A percentile compares a stretch with the other conserved stretches of the same genome.
phyloP scores from a whole-genome alignment of 1,140 invertebrate genomes.

The Sycophaga agraensis region DNA sequence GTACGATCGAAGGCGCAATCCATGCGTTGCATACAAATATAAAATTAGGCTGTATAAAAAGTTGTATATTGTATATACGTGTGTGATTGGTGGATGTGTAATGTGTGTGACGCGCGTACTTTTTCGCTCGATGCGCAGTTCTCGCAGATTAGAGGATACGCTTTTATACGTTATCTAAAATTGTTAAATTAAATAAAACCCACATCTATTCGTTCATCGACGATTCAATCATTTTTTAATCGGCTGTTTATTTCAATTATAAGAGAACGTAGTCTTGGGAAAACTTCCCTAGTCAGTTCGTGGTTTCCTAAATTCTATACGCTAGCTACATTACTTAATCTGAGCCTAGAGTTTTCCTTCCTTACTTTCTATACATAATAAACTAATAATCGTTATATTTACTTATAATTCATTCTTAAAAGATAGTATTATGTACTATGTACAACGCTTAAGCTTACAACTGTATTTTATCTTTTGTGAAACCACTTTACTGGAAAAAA shows the following conservation, averaged over 20 bases:
- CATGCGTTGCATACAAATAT: conserved; percentile 44
- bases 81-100: conserved; percentile 21
- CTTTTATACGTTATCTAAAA: conserved; percentile 31
- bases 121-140: conserved; percentile 18
- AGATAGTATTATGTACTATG: conserved; percentile 57
- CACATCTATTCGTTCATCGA: conserved; percentile 48
- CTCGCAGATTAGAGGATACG: conserved; percentile 21
- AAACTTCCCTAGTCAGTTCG: conserved; percentile 56
- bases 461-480: conserved; percentile 37
- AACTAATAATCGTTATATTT: conserved; percentile 53
- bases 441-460: conserved; percentile 53
- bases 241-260: conserved; percentile 38
- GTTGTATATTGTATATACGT: conserved; percentile 28
- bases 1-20: conserved; percentile 32
- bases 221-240: conserved; percentile 46
- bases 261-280: conserved; percentile 54
- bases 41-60: conserved; percentile 54
- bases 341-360: conserved; percentile 44
- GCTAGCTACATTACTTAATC: conserved; percentile 53
- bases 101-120: not conserved
- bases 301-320: conserved; percentile 53
- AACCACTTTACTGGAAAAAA: conserved; percentile 46
- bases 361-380: conserved; percentile 47
- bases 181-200: conserved; percentile 51
- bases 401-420: conserved; percentile 47